phyloP scores from a whole-genome alignment of 2,888 invertebrate genomes.

The Dryobota labecula region DNA sequence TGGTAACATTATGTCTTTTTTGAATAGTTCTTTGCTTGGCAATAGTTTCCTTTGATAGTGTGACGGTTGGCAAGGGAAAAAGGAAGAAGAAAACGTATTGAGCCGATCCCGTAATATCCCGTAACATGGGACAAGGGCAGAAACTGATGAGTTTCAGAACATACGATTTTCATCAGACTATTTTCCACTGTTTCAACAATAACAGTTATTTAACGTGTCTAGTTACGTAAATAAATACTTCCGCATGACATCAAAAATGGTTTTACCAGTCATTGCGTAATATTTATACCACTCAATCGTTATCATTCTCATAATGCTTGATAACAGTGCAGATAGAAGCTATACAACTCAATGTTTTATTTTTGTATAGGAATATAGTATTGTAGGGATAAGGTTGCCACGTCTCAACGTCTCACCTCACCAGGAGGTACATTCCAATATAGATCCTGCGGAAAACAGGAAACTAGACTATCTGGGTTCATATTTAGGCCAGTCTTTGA shows the following conservation, averaged over 20 bases:
- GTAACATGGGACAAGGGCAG: too few relatives aligned
- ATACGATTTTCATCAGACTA: background rate
- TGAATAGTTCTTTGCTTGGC: background rate
- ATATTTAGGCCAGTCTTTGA: background rate
- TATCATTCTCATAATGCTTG: slow-evolving; percentile 21
- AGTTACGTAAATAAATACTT: background rate
- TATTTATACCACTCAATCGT: slow-evolving; percentile 9
- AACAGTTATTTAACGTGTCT: background rate
- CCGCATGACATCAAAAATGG: background rate
- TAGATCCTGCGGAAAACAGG: background rate
- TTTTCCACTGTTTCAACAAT: background rate
- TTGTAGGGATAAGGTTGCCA: background rate
- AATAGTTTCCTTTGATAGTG: background rate
- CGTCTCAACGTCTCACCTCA: background rate
- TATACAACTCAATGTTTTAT: background rate
- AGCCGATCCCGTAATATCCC: too few relatives aligned
- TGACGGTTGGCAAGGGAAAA: too few relatives aligned
- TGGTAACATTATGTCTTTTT: background rate
- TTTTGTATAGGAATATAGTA: background rate
- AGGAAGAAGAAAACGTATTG: too few relatives aligned
- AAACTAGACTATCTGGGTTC: background rate
- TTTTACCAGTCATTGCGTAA: slow-evolving; percentile 11
- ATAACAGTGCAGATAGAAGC: background rate
- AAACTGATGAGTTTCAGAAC: too few relatives aligned
- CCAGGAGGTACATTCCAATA: background rate